Evolutionary conservation across 2,797 vertebrate species (phyloP).

Genomic region (Cetoscarus ocellatus): DNA sequence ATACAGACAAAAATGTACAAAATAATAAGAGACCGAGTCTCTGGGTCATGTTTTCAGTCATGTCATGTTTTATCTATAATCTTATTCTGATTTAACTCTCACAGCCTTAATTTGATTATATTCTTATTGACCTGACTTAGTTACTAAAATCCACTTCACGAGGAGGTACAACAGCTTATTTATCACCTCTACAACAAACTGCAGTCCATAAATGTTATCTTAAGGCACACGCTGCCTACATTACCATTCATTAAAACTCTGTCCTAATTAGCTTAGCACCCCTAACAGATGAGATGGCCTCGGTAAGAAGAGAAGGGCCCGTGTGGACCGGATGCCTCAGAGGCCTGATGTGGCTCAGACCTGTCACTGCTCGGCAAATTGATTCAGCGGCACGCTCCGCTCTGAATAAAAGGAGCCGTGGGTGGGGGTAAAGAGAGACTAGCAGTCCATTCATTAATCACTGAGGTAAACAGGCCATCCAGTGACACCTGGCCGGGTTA

Average conservation of each 20-base stretch:
- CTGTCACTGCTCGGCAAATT: slow-evolving; percentile 84
- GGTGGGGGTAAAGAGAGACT: slow-evolving; percentile 75
- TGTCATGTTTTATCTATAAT: too few species aligned
- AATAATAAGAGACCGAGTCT: too few species aligned
- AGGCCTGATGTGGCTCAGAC: slow-evolving; percentile 76
- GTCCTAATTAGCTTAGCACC: slow-evolving; percentile 63
- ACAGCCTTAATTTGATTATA: too few species aligned
- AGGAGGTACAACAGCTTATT: background rate
- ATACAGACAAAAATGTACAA: too few species aligned
- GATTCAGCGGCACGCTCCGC: slow-evolving; percentile 87
- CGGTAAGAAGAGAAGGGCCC: slow-evolving; percentile 58
- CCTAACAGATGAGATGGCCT: slow-evolving; percentile 51
- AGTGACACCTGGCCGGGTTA: slow-evolving; percentile 95
- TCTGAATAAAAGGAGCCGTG: slow-evolving; percentile 73
- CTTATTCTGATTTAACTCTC: too few species aligned
- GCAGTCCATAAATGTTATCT: slow-evolving; percentile 51
- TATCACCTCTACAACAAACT: slow-evolving; percentile 28
- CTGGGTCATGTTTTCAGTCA: too few species aligned
- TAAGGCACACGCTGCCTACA: slow-evolving; percentile 31
- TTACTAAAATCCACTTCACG: background rate
- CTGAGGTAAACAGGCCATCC: slow-evolving; percentile 89
- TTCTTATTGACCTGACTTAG: too few species aligned
- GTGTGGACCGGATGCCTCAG: slow-evolving; percentile 66
- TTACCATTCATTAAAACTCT: slow-evolving; percentile 53
- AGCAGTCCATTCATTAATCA: slow-evolving; percentile 96